Base-by-base conservation (phyloP, 1,140 invertebrate species). In the Stratiolaelaps scimitus region DNA sequence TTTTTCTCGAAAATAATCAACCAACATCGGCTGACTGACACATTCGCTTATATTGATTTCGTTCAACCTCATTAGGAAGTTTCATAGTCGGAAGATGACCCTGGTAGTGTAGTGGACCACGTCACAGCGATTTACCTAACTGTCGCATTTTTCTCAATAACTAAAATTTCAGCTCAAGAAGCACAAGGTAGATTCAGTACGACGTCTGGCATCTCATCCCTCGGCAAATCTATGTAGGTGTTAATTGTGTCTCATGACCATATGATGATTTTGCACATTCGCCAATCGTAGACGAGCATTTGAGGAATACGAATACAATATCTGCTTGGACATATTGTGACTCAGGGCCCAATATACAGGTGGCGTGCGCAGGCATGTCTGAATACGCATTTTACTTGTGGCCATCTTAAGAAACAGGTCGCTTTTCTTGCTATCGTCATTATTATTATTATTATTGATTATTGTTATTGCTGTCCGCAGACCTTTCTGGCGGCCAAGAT, bases 401-500 rank as follows among this genome's bases (percentile, higher is more conserved):
- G 4, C 30, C 44, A 23, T 43, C 2, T 17, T 64, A 44, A 64
- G 64, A 30, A 64, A 64, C 30, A 29, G 43, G 43, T 64, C 60
- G 45, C 34, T 67, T 69, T 68, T 65, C 65, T 67, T n/a, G n/a
- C n/a, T n/a, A n/a, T n/a, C n/a, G n/a, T n/a, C n/a, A n/a, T n/a
- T n/a, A n/a, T n/a, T n/a, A n/a, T n/a, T n/a, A n/a, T n/a, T n/a
- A n/a, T n/a, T n/a, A n/a, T n/a, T n/a, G n/a, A n/a, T n/a, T n/a
- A n/a, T n/a, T n/a, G n/a, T n/a, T n/a, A n/a, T n/a, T n/a, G n/a
- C n/a, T n/a, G n/a, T n/a, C 13, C 46, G 47, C 71, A 92, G 91
- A 98, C 79, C 76, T 98, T 70, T 95, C 91, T 64, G 95, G 95
- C 65, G 88, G 89, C 65, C 88, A 94, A 74, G 95, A 98, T 80